These are phyloP conservation scores for Mus minutoides DNA, from an alignment of 2,797 vertebrate genomes.

Conservation along the genomic window DNA sequence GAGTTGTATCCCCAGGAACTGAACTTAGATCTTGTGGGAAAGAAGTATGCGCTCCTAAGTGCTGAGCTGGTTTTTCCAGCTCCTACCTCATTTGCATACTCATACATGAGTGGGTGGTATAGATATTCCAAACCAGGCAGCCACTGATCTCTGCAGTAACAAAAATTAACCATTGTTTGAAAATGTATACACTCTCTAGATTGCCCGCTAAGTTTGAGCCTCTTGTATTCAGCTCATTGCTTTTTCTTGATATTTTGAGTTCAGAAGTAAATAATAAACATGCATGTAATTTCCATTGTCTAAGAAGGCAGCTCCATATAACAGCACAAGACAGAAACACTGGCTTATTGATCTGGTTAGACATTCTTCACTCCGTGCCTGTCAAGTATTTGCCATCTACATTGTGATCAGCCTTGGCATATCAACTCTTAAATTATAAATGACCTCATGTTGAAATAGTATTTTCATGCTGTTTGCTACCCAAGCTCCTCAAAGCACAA, in stretches of 20 bases:
- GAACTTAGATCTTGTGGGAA: neutral
- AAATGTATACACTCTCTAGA: neutral
- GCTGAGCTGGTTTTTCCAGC: neutral
- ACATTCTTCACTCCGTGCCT: neutral
- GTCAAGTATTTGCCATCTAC: neutral
- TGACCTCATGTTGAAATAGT: neutral
- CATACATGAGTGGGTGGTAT: neutral
- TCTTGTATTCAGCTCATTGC: constrained; percentile 6
- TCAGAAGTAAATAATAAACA: neutral
- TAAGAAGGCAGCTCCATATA: neutral
- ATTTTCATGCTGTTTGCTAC: neutral
- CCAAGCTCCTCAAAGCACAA: neutral
- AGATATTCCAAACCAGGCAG: neutral
- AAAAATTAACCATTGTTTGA: neutral
- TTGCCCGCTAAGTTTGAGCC: constrained; percentile 16
- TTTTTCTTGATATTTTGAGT: constrained; percentile 25
- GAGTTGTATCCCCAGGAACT: neutral
- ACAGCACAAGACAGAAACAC: neutral
- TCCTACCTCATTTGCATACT: neutral
- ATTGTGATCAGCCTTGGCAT: neutral
- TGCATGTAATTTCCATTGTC: neutral
- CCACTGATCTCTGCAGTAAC: neutral
- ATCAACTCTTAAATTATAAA: neutral
- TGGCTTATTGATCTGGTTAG: neutral
- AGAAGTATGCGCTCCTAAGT: neutral